Evolutionary conservation across 2,113 vertebrate genomes (phyloP), one percentile per base, ranked within the genome.

Genomic region (Catharus minimus): DNA sequence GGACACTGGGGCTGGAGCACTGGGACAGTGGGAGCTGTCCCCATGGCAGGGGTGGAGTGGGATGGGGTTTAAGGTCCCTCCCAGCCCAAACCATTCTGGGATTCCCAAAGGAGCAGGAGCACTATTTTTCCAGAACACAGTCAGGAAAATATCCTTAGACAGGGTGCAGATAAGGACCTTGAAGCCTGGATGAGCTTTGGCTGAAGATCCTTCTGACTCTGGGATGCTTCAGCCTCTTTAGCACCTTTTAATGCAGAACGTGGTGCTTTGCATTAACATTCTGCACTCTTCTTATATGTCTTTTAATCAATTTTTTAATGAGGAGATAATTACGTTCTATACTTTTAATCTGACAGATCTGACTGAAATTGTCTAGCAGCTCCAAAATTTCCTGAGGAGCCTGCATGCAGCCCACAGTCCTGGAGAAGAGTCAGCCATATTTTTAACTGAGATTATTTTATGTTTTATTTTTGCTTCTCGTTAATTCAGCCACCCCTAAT

Each of bases 281-380:
- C 86, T 55, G 67, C 38, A 10, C 3, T 43, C 33, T 18, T 82
- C 55, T 41, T 46, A 20, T 4, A 6, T 82, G 72, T 39, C 86
- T 95, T 94, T 91, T 32, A 91, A 94, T 93, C 18, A 67, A 13
- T 58, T 68, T 82, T 91, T 80, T 36, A 88, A 94, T 86, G 65
- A 81, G 91, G 24, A 71, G 61, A n/a, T 83, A 71, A 94, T 92
- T 88, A 55, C 0, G 4, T 81, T 94, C 68, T 86, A 47, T 86
- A 13, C n/a, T 16, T 86, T 88, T 71, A 50, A 77, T 78, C 73
- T 95, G 95, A 77, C 88, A 74, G 64, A 52, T 90, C 56, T 86
- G 88, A 73, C 72, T 83, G 83, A 71, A 93, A 80, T 43, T 71
- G 79, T 55, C 47, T 80, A 22, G 20, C 47, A 52, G 43, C 39